These are phyloP conservation scores for Sarcophaga caerulescens DNA, from an alignment of 2,888 invertebrate species.

Conservation along the genomic window DNA sequence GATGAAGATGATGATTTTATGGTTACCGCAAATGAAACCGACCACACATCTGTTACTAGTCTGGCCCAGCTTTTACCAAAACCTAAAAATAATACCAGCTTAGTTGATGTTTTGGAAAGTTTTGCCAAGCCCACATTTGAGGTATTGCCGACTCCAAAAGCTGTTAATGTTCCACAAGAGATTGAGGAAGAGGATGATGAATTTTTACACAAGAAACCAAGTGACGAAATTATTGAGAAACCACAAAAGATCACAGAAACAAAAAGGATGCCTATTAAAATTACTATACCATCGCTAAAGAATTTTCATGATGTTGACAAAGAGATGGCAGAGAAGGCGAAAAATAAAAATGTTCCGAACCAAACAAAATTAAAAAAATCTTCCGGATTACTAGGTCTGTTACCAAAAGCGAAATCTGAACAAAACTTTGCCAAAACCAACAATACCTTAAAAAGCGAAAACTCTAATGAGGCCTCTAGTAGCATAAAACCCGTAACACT, in stretches of 20 bases:
- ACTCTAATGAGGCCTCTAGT: neutral
- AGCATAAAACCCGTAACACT: neutral
- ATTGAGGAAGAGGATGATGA: slow-evolving; percentile 85
- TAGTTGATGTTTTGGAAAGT: slow-evolving; percentile 25
- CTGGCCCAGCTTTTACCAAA: slow-evolving; percentile 74
- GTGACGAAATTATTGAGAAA: slow-evolving; percentile 70
- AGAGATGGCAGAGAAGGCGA: slow-evolving; percentile 72
- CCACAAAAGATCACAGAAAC: slow-evolving; percentile 67
- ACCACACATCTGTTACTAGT: slow-evolving; percentile 51
- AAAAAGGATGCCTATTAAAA: slow-evolving; percentile 82
- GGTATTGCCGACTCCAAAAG: slow-evolving; percentile 78
- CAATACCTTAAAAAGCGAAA: neutral
- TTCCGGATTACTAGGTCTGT: slow-evolving; percentile 85
- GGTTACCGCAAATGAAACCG: slow-evolving; percentile 69
- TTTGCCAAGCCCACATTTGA: slow-evolving; percentile 72
- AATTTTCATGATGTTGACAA: slow-evolving; percentile 81
- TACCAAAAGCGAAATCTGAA: slow-evolving; percentile 85
- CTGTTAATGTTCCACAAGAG: neutral
- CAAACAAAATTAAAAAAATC: slow-evolving; percentile 62
- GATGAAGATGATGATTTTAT: slow-evolving; percentile 76
- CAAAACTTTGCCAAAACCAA: slow-evolving; percentile 72
- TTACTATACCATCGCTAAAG: slow-evolving; percentile 86
- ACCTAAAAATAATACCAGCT: slow-evolving; percentile 71
- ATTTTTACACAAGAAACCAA: slow-evolving; percentile 83
- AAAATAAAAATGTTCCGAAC: slow-evolving; percentile 39